Base-by-base conservation (phyloP, 2,113 vertebrate genomes). In the Daphoenositta chrysoptera region DNA sequence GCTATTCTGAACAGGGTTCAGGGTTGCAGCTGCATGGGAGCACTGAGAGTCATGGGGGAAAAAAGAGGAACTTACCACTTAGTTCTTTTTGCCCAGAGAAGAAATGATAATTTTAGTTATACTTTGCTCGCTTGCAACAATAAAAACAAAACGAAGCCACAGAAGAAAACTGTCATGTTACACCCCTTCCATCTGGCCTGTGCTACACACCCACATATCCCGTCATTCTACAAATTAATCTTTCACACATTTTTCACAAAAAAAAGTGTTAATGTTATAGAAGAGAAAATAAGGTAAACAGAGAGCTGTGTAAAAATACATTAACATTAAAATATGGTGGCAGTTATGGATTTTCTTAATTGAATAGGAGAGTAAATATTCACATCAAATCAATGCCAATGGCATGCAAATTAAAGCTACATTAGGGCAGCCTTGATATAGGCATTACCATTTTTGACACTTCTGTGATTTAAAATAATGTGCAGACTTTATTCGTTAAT, bases 181-280 rank as follows among this genome's bases (percentile, higher is more conserved):
- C 98, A 98, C 98, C 98, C 98, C 96, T 97, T 97, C 98, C 98
- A 98, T 98, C 98, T 98, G 98, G 98, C 98, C 97, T 97, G 94
- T 95, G 97, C 98, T 97, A 93, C 94, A 97, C 97, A 98, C 97
- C 98, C 98, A 97, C 98, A 98, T 97, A 97, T 97, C 97, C 98
- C 97, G 97, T 98, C 98, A 96, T 97, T 98, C 98, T 97, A 98
- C 98, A 98, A 98, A 98, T 98, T 98, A 98, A 98, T 98, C 98
- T 98, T 98, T 98, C 98, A 98, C 98, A 98, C 98, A 97, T 98
- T 98, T 98, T 97, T 98, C 98, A 98, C 97, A 93, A 98, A 98
- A 96, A 96, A 98, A 98, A 97, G 98, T 98, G 98, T 98, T 98
- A 98, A 98, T 98, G 98, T 98, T 98, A 98, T 98, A 98, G 98